Evolutionary conservation across 2,113 vertebrate species (phyloP).

Genomic region (Galeopterus variegatus): DNA sequence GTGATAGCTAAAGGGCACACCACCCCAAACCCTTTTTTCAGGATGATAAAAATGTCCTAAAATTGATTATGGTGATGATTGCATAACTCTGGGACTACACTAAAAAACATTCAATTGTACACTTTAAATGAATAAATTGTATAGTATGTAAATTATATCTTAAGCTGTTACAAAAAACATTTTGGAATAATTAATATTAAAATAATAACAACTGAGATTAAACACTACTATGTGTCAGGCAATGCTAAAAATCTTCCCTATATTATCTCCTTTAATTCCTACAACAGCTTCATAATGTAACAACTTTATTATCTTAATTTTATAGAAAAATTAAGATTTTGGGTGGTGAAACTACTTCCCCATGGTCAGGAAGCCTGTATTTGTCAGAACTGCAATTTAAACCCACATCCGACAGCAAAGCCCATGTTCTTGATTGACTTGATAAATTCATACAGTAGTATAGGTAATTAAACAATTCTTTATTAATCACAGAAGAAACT

Average conservation of each 20-base stretch:
- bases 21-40: neutral
- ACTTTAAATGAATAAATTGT: neutral
- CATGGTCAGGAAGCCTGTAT: neutral
- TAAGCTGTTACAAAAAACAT: neutral
- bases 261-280: neutral
- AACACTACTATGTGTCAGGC: neutral
- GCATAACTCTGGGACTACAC: neutral
- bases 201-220: constrained; percentile 73
- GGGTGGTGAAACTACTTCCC: neutral
- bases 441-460: constrained; percentile 20
- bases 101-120: neutral
- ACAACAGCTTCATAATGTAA: neutral
- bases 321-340: neutral
- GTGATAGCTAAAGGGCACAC: neutral
- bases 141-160: neutral
- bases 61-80: neutral
- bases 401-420: neutral
- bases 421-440: neutral
- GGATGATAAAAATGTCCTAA: neutral
- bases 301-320: constrained; percentile 1
- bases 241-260: neutral
- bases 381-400: neutral
- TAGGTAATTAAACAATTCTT: constrained; percentile 56
- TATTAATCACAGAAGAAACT: constrained; percentile 75
- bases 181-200: constrained; percentile 75